Conservation (phyloP, 2,113 vertebrate genomes). For the human region GRCh38 chr16:1100001-1100500, state of each 20-base stretch:
- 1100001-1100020: background rate
- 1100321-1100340: too few species aligned
- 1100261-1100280: rapidly evolving
- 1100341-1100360: background rate
- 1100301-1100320: background rate
- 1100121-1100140: background rate
- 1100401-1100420: background rate
- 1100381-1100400: background rate
- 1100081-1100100: background rate
- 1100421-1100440: background rate
- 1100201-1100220: background rate
- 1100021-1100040: background rate
- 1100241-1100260: background rate
- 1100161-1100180: background rate
- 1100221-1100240: too few species aligned
- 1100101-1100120: background rate
- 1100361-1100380: background rate
- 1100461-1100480: background rate
- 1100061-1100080: background rate
- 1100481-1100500: background rate
- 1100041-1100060: background rate
- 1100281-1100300: background rate
- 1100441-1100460: background rate
- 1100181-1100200: background rate
- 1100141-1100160: background rate